phyloP scores from a whole-genome alignment of 2,113 vertebrate species.

The Bufo gargarizans region DNA sequence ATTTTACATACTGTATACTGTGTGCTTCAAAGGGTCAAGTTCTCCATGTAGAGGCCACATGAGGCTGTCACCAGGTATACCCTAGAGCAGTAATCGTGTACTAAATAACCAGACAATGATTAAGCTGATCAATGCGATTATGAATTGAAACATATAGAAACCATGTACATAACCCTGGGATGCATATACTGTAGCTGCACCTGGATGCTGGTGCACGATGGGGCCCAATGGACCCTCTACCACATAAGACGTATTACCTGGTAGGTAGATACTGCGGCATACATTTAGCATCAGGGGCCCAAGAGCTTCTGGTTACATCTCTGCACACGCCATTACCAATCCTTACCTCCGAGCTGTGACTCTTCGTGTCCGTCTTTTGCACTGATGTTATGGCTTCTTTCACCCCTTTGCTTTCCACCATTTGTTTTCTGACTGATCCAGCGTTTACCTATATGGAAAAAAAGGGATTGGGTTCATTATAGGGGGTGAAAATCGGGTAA shows the following conservation, averaged over 20 bases:
- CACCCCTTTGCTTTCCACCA: background rate
- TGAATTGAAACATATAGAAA: no score
- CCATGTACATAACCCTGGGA: no score
- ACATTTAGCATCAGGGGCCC: background rate
- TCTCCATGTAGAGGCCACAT: no score
- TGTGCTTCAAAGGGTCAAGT: background rate
- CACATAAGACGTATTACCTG: no score
- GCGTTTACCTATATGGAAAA: background rate
- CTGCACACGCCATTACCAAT: background rate
- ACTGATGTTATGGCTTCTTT: background rate
- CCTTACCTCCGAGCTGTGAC: background rate
- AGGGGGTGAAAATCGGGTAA: background rate
- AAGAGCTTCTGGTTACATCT: background rate
- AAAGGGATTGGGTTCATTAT: background rate
- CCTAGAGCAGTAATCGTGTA: background rate
- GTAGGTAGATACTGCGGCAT: no score
- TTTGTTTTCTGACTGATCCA: background rate
- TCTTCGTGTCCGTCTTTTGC: background rate
- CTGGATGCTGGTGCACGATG: no score
- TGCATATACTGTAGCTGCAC: no score
- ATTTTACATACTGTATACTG: background rate
- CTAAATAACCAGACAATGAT: background rate
- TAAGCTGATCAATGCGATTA: background rate
- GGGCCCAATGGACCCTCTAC: no score
- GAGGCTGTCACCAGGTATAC: background rate